Evolutionary conservation across 2,113 vertebrate species (phyloP).

Genomic region (Engystomops pustulosus): DNA sequence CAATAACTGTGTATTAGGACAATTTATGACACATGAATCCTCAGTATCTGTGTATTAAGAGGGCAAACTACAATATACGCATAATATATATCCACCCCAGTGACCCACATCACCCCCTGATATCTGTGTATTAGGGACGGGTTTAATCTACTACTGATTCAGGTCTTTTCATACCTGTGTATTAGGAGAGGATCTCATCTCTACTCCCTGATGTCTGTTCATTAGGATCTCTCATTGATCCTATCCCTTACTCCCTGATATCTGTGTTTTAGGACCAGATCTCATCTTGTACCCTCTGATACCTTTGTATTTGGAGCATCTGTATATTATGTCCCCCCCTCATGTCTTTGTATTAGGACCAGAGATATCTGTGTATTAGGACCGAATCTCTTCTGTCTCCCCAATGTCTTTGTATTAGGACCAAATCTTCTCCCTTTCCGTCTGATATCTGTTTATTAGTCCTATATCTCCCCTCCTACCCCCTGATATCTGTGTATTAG

Average conservation of each 20-base stretch:
- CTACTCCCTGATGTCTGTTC: not conserved
- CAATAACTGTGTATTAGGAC: slow-evolving; percentile 8
- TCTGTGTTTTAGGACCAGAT: not conserved
- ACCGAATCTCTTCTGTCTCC: not conserved
- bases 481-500: no score
- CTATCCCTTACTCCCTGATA: not conserved
- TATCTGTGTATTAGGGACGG: not conserved
- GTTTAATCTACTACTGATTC: not conserved
- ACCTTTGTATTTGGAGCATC: not conserved
- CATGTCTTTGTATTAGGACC: no score
- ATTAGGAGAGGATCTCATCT: not conserved
- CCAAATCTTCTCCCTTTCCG: no score
- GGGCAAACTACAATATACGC: no score
- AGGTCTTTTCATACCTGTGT: not conserved
- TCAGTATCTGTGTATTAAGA: not conserved
- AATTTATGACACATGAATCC: not conserved
- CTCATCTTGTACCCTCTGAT: not conserved
- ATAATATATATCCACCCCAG: no score
- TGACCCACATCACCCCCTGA: not conserved
- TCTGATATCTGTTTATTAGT: no score
- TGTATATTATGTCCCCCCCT: no score
- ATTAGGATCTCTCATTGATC: not conserved
- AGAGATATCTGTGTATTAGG: not conserved
- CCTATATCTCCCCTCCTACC: no score
- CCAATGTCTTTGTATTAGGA: no score